Evolutionary conservation across 1,140 invertebrate species (phyloP).

Genomic region (Caenorhabditis remanei): DNA sequence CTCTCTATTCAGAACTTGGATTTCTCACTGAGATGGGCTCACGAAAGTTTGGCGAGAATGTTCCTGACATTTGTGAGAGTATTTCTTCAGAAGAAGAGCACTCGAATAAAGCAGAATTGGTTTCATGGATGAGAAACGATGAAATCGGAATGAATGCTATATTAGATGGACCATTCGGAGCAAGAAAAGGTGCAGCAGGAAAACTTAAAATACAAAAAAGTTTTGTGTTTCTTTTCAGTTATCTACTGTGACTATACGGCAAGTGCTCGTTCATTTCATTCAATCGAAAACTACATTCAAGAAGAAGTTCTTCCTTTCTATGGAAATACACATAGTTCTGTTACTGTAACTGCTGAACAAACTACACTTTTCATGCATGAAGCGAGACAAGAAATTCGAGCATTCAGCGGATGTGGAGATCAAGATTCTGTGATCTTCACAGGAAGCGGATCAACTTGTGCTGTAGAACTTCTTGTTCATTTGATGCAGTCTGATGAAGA

Average conservation of each 20-base stretch:
- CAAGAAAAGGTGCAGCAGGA: slow-evolving; percentile 31
- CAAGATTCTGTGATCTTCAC: slow-evolving; percentile 88
- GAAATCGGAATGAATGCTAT: slow-evolving; percentile 51
- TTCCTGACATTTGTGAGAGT: slow-evolving; percentile 48
- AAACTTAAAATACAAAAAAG: neutral
- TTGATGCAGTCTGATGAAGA: slow-evolving; percentile 82
- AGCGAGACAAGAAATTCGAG: slow-evolving; percentile 70
- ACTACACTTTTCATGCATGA: slow-evolving; percentile 88
- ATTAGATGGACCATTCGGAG: slow-evolving; percentile 57
- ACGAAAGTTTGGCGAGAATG: slow-evolving; percentile 62
- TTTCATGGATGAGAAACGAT: slow-evolving; percentile 54
- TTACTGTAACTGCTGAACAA: slow-evolving; percentile 88
- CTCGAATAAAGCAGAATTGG: slow-evolving; percentile 1
- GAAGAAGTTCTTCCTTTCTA: slow-evolving; percentile 87
- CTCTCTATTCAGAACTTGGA: slow-evolving; percentile 13
- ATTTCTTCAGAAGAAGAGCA: neutral
- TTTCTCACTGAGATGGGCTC: slow-evolving; percentile 14
- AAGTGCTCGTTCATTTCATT: slow-evolving; percentile 86
- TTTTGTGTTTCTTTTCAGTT: slow-evolving; percentile 81
- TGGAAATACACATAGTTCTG: slow-evolving; percentile 88
- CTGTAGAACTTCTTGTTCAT: slow-evolving; percentile 83
- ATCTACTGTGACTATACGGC: slow-evolving; percentile 89
- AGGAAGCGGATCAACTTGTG: slow-evolving; percentile 84
- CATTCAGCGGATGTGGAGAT: slow-evolving; percentile 78
- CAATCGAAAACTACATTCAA: slow-evolving; percentile 89